Percentiles rank a stretch among this genome's conserved stretches.
These are phyloP conservation scores for Ceyx margarethae DNA, from an alignment of 2,113 vertebrate genomes.

Conservation along the genomic window DNA sequence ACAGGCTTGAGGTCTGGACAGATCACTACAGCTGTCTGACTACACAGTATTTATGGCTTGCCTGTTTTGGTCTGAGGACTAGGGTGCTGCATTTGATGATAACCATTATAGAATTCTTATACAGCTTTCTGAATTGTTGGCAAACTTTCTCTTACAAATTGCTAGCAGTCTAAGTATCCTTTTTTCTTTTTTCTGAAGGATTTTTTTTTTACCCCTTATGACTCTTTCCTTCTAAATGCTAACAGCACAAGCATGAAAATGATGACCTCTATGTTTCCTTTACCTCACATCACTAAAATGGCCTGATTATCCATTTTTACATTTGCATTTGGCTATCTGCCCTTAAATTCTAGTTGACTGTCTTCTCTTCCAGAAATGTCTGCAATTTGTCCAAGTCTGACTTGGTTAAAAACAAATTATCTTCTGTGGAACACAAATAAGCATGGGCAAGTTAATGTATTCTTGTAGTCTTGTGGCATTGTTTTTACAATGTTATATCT, in stretches of 20 bases:
- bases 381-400: slow-evolving; percentile 45
- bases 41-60: slow-evolving; percentile 19
- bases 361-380: slow-evolving; percentile 41
- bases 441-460: background rate
- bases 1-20: background rate
- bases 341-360: background rate
- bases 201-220: background rate
- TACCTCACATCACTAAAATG: background rate
- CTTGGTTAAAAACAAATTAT: background rate
- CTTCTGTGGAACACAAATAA: slow-evolving; percentile 3
- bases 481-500: background rate
- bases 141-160: background rate
- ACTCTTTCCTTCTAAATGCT: background rate
- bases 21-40: slow-evolving; percentile 9
- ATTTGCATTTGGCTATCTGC: background rate
- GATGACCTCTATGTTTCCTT: background rate
- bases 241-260: background rate
- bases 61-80: slow-evolving; percentile 10
- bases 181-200: background rate
- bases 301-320: slow-evolving; percentile 27
- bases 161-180: background rate
- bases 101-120: background rate
- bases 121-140: slow-evolving; percentile 1
- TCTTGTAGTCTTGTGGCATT: background rate
- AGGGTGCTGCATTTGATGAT: slow-evolving; percentile 7